Evolutionary conservation across 2,888 invertebrate species (phyloP).

Genomic region (Corythucha ciliata): DNA sequence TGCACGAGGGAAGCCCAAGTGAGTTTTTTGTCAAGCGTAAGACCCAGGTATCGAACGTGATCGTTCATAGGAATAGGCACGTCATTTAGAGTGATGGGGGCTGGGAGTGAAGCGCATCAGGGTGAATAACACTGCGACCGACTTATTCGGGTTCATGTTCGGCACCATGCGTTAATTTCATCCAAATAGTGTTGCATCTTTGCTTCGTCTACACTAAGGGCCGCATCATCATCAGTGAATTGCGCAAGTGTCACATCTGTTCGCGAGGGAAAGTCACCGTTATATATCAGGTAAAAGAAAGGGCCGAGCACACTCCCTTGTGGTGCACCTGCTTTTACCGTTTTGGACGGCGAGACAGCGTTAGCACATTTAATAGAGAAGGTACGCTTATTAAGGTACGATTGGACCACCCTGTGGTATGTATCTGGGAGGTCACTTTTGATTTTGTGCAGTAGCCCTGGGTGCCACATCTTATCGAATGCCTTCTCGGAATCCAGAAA

Average conservation of each 20-base stretch:
- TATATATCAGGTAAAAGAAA: neutral
- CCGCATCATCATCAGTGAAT: neutral
- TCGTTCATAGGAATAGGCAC: too few relatives aligned
- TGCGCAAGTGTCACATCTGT: neutral
- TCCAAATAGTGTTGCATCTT: neutral
- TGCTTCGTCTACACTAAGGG: neutral
- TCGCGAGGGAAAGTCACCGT: neutral
- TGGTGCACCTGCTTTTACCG: neutral
- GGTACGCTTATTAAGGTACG: neutral
- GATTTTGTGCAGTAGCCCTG: neutral
- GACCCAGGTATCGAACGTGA: too few relatives aligned
- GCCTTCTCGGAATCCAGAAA: neutral
- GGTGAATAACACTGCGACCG: neutral
- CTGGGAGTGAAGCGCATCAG: too few relatives aligned
- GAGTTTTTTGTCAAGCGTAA: too few relatives aligned
- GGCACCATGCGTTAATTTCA: neutral
- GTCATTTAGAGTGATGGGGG: too few relatives aligned
- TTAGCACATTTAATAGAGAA: neutral
- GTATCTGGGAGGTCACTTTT: neutral
- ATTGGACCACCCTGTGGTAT: neutral
- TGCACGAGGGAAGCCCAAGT: too few relatives aligned
- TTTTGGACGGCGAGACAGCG: neutral
- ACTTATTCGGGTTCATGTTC: neutral
- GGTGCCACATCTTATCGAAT: neutral
- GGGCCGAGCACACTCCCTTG: neutral